These are phyloP conservation scores for Graptemys geographica DNA, from an alignment of 2,797 vertebrate species.

Conservation along the genomic window DNA sequence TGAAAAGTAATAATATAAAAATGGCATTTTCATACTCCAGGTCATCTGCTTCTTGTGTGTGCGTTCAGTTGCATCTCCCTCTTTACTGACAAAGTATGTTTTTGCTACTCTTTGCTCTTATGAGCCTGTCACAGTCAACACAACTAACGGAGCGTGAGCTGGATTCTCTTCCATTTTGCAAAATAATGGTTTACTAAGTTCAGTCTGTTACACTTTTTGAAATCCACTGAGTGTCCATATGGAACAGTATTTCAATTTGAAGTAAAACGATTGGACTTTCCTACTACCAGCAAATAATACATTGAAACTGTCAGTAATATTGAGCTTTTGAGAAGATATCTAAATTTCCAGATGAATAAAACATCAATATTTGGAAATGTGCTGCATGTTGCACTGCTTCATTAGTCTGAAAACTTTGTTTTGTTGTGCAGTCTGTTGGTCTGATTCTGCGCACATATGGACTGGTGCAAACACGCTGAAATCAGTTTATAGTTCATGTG, in stretches of 20 bases:
- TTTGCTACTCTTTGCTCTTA: background rate
- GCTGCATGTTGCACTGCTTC: background rate
- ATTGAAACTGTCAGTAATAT: background rate
- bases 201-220: background rate
- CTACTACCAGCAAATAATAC: background rate
- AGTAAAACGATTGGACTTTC: background rate
- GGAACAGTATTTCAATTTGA: background rate
- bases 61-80: background rate
- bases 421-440: background rate
- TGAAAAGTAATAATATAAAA: background rate
- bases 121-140: background rate
- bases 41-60: background rate
- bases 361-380: background rate
- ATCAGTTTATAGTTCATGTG: background rate
- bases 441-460: background rate
- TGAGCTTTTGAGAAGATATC: background rate
- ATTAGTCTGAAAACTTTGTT: slow-evolving; percentile 2
- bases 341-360: background rate
- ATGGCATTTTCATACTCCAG: background rate
- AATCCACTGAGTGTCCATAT: background rate
- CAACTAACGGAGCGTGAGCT: background rate
- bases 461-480: background rate
- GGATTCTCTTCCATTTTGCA: background rate
- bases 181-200: background rate
- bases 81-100: background rate